These are phyloP conservation scores for Nomada flava DNA, from an alignment of 2,888 invertebrate genomes.

Conservation along the genomic window DNA sequence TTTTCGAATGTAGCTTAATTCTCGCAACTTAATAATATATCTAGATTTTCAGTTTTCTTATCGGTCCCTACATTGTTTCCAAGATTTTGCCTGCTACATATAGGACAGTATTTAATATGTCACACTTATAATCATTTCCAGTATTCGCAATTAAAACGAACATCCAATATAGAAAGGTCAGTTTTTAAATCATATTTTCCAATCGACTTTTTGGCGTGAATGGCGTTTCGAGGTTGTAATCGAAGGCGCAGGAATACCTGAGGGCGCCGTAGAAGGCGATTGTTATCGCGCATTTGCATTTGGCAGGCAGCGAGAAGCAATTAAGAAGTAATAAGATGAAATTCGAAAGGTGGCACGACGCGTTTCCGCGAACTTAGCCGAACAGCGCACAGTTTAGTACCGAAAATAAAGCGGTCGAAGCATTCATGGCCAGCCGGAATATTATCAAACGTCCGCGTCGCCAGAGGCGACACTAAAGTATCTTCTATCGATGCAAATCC, in stretches of 20 bases:
- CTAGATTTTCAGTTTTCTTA: not conserved
- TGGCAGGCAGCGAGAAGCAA: slow-evolving; percentile 31
- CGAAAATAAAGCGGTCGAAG: slow-evolving; percentile 54
- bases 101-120: too few species aligned
- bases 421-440: slow-evolving; percentile 49
- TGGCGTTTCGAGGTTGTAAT: not conserved
- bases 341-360: slow-evolving; percentile 44
- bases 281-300: slow-evolving; percentile 15
- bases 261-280: not conserved
- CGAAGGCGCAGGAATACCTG: not conserved
- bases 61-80: not conserved
- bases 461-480: slow-evolving; percentile 5
- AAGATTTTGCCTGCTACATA: too few species aligned
- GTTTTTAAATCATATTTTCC: not conserved
- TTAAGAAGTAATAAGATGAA: slow-evolving; percentile 46
- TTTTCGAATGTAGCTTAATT: too few species aligned
- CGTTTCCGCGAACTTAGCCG: slow-evolving; percentile 47
- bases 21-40: too few species aligned
- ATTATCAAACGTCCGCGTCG: slow-evolving; percentile 50
- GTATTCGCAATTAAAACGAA: too few species aligned
- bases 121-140: too few species aligned
- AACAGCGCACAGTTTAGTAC: slow-evolving; percentile 32
- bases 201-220: not conserved
- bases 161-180: too few species aligned
- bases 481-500: not conserved